These are phyloP conservation scores for Cricetomys ansorgei DNA, from an alignment of 2,113 vertebrate genomes.

Conservation along the genomic window DNA sequence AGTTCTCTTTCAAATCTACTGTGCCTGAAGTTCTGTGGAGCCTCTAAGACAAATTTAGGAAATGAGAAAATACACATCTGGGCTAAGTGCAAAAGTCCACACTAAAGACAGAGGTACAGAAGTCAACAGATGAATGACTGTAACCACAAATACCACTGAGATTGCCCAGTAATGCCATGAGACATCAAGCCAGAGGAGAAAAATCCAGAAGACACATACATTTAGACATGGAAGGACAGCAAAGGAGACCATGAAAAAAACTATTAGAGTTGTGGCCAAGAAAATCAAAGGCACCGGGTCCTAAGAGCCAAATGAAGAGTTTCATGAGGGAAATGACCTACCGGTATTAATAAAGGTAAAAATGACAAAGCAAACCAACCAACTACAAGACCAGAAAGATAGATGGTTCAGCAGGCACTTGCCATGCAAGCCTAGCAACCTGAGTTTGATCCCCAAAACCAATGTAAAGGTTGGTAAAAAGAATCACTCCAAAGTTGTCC, in stretches of 20 bases:
- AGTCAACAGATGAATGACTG: not conserved
- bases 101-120: not conserved
- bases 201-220: not conserved
- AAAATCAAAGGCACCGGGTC: constrained; percentile 6
- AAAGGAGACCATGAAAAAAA: constrained; percentile 4
- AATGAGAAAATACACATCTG: not conserved
- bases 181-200: not conserved
- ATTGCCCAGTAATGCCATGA: not conserved
- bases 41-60: not conserved
- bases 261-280: not conserved
- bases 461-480: not conserved
- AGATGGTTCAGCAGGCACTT: not conserved
- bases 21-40: not conserved
- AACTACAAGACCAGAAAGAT: not conserved
- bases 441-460: not conserved
- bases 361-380: not conserved
- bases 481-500: not conserved
- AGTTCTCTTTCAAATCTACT: not conserved
- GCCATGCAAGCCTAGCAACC: not conserved
- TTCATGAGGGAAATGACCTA: not conserved
- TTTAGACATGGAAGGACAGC: not conserved
- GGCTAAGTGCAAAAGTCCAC: not conserved
- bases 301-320: not conserved
- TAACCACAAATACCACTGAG: not conserved
- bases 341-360: not conserved